Percentiles rank a stretch among this genome's conserved stretches.
phyloP scores from a whole-genome alignment of 2,888 invertebrate genomes.

The Lomographa bimaculata region DNA sequence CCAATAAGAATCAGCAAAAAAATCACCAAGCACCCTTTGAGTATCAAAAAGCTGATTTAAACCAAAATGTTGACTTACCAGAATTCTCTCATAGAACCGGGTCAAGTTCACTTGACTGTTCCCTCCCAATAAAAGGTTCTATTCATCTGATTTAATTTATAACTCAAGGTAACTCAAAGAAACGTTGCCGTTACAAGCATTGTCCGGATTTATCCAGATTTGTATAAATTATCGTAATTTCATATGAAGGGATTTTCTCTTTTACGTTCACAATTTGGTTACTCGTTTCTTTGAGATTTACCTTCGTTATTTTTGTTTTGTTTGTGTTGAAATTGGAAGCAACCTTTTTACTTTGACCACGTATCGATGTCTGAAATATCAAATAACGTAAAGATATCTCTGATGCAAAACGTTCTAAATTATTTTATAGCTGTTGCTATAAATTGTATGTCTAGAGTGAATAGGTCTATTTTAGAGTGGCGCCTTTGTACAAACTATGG shows the following conservation, averaged over 20 bases:
- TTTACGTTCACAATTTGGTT: constrained; percentile 19
- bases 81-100: constrained; percentile 1
- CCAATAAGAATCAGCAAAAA: no score
- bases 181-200: constrained; percentile 17
- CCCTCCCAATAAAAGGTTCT: constrained; percentile 7
- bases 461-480: no score
- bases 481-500: no score
- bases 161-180: constrained; percentile 8
- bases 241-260: constrained; percentile 16
- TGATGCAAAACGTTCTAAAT: no score
- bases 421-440: no score
- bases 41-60: no score
- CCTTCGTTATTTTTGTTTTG: constrained; percentile 21
- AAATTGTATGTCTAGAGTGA: no score
- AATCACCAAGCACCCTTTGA: no score
- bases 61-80: constrained; percentile 7
- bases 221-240: constrained; percentile 25
- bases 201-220: constrained; percentile 13
- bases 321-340: no score
- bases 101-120: constrained; percentile 3
- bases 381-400: no score
- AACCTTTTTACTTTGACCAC: constrained; percentile 1
- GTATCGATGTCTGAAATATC: no score
- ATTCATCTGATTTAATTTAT: constrained; percentile 16
- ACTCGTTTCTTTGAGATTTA: constrained; percentile 21